Evolutionary conservation across 2,888 invertebrate genomes (phyloP).

Genomic region (Cataglyphis cursor): DNA sequence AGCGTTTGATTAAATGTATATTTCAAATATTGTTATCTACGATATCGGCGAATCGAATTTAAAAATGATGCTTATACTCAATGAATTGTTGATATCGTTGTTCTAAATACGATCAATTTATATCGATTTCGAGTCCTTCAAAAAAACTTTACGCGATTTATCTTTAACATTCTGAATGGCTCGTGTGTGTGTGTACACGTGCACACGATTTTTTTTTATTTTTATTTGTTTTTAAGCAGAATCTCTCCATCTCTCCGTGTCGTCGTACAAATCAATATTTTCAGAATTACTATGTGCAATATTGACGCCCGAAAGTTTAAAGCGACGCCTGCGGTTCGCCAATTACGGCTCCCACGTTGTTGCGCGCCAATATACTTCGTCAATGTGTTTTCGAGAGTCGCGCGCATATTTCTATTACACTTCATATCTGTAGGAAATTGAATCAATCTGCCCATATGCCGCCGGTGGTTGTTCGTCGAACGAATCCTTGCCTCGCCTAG

Average conservation of each 20-base stretch:
- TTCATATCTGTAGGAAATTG: conserved; percentile 60
- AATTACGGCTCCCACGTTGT: conserved; percentile 51
- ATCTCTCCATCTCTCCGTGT: conserved; percentile 8
- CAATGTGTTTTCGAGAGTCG: conserved; percentile 44
- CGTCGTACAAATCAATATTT: conserved; percentile 39
- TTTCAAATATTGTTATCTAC: conserved; percentile 30
- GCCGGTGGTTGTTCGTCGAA: conserved; percentile 58
- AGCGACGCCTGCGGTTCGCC: conserved; percentile 52
- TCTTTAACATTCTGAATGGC: background rate
- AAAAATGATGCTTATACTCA: background rate
- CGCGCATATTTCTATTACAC: conserved; percentile 59
- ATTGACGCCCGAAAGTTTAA: conserved; percentile 54
- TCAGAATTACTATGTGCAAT: conserved; percentile 45
- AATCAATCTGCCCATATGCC: conserved; percentile 55
- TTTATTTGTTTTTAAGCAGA: background rate
- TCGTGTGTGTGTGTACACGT: background rate
- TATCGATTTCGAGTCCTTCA: background rate
- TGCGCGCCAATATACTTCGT: conserved; percentile 49
- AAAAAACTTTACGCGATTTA: background rate
- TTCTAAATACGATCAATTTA: background rate
- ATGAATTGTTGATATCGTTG: background rate
- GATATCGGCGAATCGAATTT: background rate
- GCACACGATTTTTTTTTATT: background rate
- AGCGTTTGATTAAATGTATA: conserved; percentile 39
- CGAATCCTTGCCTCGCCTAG: conserved; percentile 58